These are phyloP conservation scores for Percopsis omiscomaycus DNA, from an alignment of 2,797 vertebrate species.

Conservation along the genomic window DNA sequence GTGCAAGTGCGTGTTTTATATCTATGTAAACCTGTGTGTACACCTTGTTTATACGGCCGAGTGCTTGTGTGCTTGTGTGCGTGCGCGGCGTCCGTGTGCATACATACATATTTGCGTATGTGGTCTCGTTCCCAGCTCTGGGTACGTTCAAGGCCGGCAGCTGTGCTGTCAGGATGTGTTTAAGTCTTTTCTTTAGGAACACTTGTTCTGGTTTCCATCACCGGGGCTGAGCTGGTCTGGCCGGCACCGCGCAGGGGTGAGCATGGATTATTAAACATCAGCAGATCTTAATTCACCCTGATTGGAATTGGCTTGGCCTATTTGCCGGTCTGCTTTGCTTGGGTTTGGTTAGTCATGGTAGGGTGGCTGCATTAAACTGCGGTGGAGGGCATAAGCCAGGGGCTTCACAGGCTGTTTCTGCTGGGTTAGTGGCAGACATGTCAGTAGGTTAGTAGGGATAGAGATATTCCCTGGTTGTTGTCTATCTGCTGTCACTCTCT, in stretches of 20 bases:
- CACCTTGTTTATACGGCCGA: neutral
- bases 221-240: slow-evolving; percentile 40
- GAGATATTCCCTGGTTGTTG: slow-evolving; percentile 38
- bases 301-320: slow-evolving; percentile 53
- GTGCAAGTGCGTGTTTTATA: slow-evolving; percentile 1
- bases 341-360: slow-evolving; percentile 54
- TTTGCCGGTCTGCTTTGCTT: slow-evolving; percentile 46
- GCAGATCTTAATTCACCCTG: slow-evolving; percentile 55
- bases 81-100: slow-evolving; percentile 27
- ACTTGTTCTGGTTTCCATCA: slow-evolving; percentile 70
- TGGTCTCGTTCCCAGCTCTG: slow-evolving; percentile 51
- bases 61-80: slow-evolving; percentile 21
- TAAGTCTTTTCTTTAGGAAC: slow-evolving; percentile 60
- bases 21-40: neutral
- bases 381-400: slow-evolving; percentile 34
- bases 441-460: slow-evolving; percentile 49
- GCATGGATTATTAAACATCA: slow-evolving; percentile 62
- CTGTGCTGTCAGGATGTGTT: slow-evolving; percentile 68
- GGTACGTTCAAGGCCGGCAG: slow-evolving; percentile 66
- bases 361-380: slow-evolving; percentile 52
- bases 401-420: slow-evolving; percentile 43
- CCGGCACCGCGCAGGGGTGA: slow-evolving; percentile 43
- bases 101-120: slow-evolving; percentile 16
- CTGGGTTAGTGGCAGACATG: slow-evolving; percentile 56
- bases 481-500: neutral